A percentile compares a stretch with the other conserved stretches of the same genome.
Evolutionary conservation across 2,888 invertebrate species (phyloP).

Genomic region (Psococerastis gibbosa): DNA sequence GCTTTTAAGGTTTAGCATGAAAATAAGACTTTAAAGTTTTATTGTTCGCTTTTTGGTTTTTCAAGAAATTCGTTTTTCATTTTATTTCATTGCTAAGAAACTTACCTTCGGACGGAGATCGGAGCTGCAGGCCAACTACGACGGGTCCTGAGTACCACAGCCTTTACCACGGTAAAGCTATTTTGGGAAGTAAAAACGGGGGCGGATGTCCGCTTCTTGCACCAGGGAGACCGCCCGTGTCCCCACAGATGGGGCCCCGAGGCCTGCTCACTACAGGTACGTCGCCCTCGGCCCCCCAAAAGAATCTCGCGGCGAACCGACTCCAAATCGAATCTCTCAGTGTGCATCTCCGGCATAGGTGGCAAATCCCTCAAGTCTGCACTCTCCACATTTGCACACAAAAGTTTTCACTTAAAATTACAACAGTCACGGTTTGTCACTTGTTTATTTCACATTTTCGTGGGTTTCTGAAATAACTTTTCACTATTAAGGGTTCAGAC

Average conservation of each 20-base stretch:
- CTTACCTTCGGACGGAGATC: slow-evolving; percentile 43
- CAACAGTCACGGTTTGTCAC: too few relatives aligned
- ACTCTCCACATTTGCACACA: background rate
- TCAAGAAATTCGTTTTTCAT: too few relatives aligned
- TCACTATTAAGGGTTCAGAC: too few relatives aligned
- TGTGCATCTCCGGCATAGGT: background rate
- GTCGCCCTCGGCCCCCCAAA: slow-evolving; percentile 33
- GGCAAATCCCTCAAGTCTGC: background rate
- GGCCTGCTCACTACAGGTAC: slow-evolving; percentile 50
- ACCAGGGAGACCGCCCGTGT: slow-evolving; percentile 28
- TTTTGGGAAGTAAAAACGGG: slow-evolving; percentile 28
- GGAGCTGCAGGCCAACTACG: slow-evolving; percentile 62
- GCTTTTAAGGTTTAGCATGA: too few relatives aligned
- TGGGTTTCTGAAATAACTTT: too few relatives aligned
- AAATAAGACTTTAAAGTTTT: too few relatives aligned
- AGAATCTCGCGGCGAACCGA: slow-evolving; percentile 30
- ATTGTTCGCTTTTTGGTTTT: too few relatives aligned
- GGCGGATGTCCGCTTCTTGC: slow-evolving; percentile 48
- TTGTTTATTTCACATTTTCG: too few relatives aligned
- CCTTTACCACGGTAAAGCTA: slow-evolving; percentile 19
- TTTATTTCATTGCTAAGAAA: too few relatives aligned
- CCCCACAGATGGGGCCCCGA: slow-evolving; percentile 55
- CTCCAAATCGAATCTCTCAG: slow-evolving; percentile 18
- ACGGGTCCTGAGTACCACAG: slow-evolving; percentile 43
- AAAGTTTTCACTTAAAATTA: background rate